Percentiles rank a stretch among this genome's conserved stretches.
Evolutionary conservation across 2,888 invertebrate genomes (phyloP).

Genomic region (Dicyrtoma fusca): DNA sequence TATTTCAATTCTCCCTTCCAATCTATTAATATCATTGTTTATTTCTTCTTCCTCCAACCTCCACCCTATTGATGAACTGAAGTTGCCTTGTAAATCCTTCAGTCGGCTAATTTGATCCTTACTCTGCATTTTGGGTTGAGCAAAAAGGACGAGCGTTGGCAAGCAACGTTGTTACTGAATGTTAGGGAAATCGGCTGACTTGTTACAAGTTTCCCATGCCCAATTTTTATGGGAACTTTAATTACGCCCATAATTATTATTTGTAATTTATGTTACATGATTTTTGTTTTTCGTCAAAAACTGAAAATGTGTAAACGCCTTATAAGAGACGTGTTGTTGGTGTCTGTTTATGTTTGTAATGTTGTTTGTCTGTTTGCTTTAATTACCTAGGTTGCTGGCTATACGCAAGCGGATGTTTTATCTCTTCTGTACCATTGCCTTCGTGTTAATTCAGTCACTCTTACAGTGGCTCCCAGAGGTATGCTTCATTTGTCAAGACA

Average conservation of each 20-base stretch:
- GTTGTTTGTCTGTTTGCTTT: background rate
- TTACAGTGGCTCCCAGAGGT: conserved; percentile 64
- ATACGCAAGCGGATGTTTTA: conserved; percentile 64
- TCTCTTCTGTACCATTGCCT: conserved; percentile 64
- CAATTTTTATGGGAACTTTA: too few species aligned
- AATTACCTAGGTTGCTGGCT: conserved; percentile 63
- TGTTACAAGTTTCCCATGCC: too few species aligned
- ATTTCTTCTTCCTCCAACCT: background rate
- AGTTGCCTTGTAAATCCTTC: background rate
- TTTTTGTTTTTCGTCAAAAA: too few species aligned
- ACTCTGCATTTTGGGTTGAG: too few species aligned
- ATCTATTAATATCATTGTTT: conserved; percentile 10
- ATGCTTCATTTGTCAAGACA: conserved; percentile 40
- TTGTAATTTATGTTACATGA: too few species aligned
- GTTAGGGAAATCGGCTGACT: too few species aligned
- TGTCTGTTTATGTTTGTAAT: background rate
- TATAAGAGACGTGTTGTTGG: too few species aligned
- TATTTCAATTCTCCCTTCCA: background rate
- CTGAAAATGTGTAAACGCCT: too few species aligned
- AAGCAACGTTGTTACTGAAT: too few species aligned
- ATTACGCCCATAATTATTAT: too few species aligned
- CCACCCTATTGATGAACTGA: background rate
- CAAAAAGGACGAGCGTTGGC: too few species aligned
- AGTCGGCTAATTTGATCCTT: too few species aligned
- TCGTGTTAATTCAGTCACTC: conserved; percentile 63